Percentiles rank a stretch among this genome's conserved stretches.
Evolutionary conservation across 2,113 vertebrate genomes (phyloP).

Genomic region (Sterrhoptilus dennistouni): DNA sequence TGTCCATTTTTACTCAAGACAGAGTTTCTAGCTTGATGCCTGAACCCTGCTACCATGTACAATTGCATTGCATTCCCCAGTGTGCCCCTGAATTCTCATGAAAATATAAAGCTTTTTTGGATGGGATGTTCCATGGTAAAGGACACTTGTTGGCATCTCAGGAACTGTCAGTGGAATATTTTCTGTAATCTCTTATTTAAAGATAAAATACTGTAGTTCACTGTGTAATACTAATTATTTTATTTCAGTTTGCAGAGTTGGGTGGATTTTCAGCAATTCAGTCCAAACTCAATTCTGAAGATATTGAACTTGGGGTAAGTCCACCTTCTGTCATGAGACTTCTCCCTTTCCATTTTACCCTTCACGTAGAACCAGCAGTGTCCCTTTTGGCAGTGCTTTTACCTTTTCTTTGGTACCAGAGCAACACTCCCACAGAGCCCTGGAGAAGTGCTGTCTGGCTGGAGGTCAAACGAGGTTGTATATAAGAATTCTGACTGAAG

Average conservation of each 20-base stretch:
- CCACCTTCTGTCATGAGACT: background rate
- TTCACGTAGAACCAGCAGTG: background rate
- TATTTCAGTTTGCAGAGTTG: constrained; percentile 92
- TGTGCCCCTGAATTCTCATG: background rate
- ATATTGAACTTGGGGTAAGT: constrained; percentile 96
- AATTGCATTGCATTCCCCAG: background rate
- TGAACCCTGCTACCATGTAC: background rate
- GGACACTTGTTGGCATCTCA: background rate
- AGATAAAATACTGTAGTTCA: background rate
- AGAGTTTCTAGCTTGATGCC: background rate
- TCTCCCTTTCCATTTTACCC: background rate
- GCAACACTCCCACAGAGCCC: background rate
- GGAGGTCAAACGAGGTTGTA: background rate
- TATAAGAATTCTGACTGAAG: background rate
- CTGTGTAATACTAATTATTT: background rate
- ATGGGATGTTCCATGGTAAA: background rate
- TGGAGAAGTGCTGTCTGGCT: background rate
- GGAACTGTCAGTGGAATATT: background rate
- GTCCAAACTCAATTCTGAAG: constrained; percentile 89
- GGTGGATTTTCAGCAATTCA: constrained; percentile 96
- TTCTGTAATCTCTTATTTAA: background rate
- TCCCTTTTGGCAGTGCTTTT: background rate
- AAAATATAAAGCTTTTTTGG: background rate
- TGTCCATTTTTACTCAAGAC: background rate
- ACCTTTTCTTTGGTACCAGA: background rate